phyloP scores from a whole-genome alignment of 2,888 invertebrate genomes.

The Dryobotodes eremita region DNA sequence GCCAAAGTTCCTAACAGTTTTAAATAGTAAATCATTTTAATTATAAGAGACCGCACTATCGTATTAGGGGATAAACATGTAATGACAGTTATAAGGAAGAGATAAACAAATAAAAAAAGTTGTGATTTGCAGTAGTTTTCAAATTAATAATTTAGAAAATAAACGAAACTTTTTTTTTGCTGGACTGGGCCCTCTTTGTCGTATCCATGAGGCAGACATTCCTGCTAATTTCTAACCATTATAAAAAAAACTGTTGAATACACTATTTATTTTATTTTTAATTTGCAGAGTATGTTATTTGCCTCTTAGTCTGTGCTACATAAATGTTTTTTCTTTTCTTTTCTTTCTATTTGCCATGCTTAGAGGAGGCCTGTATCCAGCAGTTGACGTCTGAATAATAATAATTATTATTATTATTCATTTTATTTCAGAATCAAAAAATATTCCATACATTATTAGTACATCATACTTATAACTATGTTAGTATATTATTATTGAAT shows the following conservation, averaged over 20 bases:
- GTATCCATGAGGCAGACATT: not conserved
- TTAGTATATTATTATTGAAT: too few relatives aligned
- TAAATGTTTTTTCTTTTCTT: not conserved
- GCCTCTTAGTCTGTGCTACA: not conserved
- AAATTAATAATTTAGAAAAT: too few relatives aligned
- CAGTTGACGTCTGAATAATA: not conserved
- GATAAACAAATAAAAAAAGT: not conserved
- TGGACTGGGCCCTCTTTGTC: not conserved
- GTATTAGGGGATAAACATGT: not conserved
- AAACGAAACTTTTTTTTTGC: too few relatives aligned
- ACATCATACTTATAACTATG: too few relatives aligned
- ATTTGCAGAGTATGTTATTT: too few relatives aligned
- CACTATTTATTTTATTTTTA: not conserved
- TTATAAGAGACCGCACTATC: too few relatives aligned
- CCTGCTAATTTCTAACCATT: too few relatives aligned
- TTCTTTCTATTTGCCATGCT: not conserved
- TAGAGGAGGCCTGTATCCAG: not conserved
- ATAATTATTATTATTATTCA: too few relatives aligned
- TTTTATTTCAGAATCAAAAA: too few relatives aligned
- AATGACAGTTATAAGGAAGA: not conserved
- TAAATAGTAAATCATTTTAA: not conserved
- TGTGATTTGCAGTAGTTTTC: not conserved
- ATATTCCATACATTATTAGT: too few relatives aligned
- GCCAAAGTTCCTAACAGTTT: not conserved
- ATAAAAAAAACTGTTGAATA: too few relatives aligned